Percentiles rank a stretch among this genome's conserved stretches.
Conservation (phyloP, 2,888 invertebrate genomes). For the Bombyx huttoni region DNA sequence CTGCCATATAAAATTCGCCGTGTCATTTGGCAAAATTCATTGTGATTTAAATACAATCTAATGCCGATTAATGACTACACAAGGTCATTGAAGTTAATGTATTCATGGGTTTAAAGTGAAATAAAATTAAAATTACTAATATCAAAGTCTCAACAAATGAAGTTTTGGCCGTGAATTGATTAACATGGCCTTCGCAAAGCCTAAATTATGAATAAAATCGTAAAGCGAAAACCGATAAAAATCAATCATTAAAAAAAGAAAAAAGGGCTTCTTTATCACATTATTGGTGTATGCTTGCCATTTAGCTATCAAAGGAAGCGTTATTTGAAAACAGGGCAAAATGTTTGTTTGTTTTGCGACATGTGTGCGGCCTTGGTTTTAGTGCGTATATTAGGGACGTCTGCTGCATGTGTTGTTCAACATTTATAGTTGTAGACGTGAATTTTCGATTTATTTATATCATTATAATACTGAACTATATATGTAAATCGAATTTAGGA, state of each 20-base stretch:
- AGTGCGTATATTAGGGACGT: constrained; percentile 26
- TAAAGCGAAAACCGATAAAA: not conserved
- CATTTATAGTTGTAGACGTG: not conserved
- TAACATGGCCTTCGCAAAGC: no score
- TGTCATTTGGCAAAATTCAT: constrained; percentile 40
- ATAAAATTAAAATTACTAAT: not conserved
- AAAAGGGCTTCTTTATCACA: not conserved
- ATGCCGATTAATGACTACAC: not conserved
- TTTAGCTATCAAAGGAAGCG: constrained; percentile 13
- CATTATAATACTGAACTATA: not conserved
- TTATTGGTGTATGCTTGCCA: not conserved
- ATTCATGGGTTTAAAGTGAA: not conserved
- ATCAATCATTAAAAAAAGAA: not conserved
- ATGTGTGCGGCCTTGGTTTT: constrained; percentile 37
- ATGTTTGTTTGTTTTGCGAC: constrained; percentile 31
- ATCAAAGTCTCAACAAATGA: not conserved
- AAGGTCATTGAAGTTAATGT: not conserved
- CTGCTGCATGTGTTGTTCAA: constrained; percentile 28
- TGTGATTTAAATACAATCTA: constrained; percentile 10
- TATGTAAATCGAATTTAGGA: no score
- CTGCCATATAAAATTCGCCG: constrained; percentile 48
- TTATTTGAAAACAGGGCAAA: constrained; percentile 13
- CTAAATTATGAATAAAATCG: not conserved
- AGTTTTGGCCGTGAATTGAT: no score
- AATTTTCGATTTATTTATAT: not conserved